Evolutionary conservation across 2,888 invertebrate genomes (phyloP), one percentile per base, ranked within the genome.

Genomic region (Apamea epomidion): DNA sequence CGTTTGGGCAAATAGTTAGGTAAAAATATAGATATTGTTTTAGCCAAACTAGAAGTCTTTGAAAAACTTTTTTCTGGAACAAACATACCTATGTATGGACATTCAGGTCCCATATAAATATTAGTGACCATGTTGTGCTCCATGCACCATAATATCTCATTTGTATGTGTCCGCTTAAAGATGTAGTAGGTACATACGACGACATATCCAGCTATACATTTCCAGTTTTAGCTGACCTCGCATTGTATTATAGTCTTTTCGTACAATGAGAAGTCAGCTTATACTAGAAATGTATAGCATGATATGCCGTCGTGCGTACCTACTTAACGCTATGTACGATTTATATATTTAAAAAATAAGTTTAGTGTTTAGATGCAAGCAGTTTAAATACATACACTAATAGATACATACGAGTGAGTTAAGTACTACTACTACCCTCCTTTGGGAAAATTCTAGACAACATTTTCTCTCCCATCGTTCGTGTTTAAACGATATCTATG

Each of bases 131-230:
- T 29, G 1, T 1, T 75, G 29, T 7, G 16, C 21, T 29, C 29
- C 42, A 51, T 64, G 51, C 29, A 32, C 64, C 58, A n/a, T 77
- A n/a, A 29, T 8, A 77, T 58, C 12, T n/a, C 4, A 67, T 77
- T 77, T 77, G 6, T 67, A 48, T 54, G 37, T 48, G 42, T 16
- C 21, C 48, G 51, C 64, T 32, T 51, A 73, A 32, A 32, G 16
- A 37, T 18, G 7, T 45, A 51, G 1, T 54, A 54, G 54, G 21
- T 54, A 54, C 54, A 54, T 18, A 51, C 6, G 18, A 6, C 18
- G 51, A 51, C 6, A 18, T 18, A 51, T 51, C 51, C 18, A 18
- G 51, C 18, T 51, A 51, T 51, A 18, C 6, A 21, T 54, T 21
- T 21, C 54, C 8, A 54, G 54, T 54, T 21, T 21, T 54, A 25